Base-by-base conservation (phyloP, 2,797 vertebrate genomes). In the Helarctos malayanus region DNA sequence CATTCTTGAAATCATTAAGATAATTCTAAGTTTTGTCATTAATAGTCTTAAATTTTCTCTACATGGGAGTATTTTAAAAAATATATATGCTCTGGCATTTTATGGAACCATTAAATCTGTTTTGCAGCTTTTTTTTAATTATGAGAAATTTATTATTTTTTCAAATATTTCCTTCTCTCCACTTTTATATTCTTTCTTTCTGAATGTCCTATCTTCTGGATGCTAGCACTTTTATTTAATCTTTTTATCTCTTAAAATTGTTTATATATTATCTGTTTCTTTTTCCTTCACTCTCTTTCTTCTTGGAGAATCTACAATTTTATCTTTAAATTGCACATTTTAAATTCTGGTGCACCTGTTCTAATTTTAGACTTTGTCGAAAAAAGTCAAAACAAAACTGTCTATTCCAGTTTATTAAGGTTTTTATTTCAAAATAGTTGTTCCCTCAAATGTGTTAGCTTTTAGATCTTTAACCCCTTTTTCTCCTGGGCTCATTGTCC, bases 351-450 rank as follows among this genome's bases (percentile, higher is more conserved):
- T 78, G 10, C 4, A 82, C 3, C 23, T 57, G 8, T 82, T 57
- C 3, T 83, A 76, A 71, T 82, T 97, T 93, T 35, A 90, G 38
- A 47, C 69, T 89, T 94, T 76, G 41, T 68, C 87, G 14, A 19
- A 29, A 49, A 47, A 49, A 47, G 27, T 76, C 73, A 49, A 76
- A 76, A 49, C 45, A 11, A 19, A 75, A 63, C 59, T 27, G 27
- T 63, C 61, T 91, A 87, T 65, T 59, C 13, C 8, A 91, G 27
- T 63, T 89, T 87, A 54, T 79, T 35, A 35, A 35, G 25, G 3
- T 38, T 84, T 83, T 89, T 84, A 65, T 75, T 95, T 92, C 15
- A 83, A 83, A 93, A 73, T 10, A 81, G 10, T 29, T 90, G 8
- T 82, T 78, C 35, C 38, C 52, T 84, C 18, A 63, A 52, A 35